Base-by-base conservation (phyloP, 2,888 invertebrate genomes). In the Athetis lepigone region DNA sequence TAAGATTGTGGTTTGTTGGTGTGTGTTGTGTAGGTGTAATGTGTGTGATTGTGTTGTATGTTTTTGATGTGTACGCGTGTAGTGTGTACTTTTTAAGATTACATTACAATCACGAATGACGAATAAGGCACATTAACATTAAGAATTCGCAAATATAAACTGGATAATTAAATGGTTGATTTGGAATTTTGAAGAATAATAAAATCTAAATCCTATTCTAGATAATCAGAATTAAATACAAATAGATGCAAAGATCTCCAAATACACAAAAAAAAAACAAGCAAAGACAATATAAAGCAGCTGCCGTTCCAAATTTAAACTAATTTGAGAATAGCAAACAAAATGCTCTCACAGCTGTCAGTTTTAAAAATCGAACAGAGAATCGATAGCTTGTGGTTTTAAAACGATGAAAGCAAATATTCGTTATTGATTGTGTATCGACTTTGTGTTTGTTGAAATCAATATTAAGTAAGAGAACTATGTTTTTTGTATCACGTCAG, bases 361-460 rank as follows among this genome's bases (percentile, higher is more conserved):
- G 11, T 50, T 54, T 11, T 1, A 58, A 71, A 65, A 68, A 56
- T 56, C 36, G 63, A 55, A 46, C 21, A 50, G 21, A 33, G 21
- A 75, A 65, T 68, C 50, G 60, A 70, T 70, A 25, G 46, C 61
- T 29, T 45, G 13, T 42, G 19, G 16, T 58, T 76, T 76, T 45
- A 63, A 37, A 72, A 43, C 23, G 56, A 71, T 68, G 54, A 60
- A 71, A 52, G 47, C 19, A 46, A 23, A 68, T 43, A 23, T 40
- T 42, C n/a, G 13, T 7, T 75, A 83, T 83, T 78, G 81, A 75
- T 78, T 73, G 67, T 54, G 58, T 77, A 84, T 83, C 76, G 83
- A 79, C 74, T 76, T 78, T 58, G n/a, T 68, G 63, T 74, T 76
- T 43, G 55, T 65, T 71, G 73, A 72, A 77, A 80, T 71, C 60